Percentiles rank a stretch among this genome's conserved stretches.
phyloP scores from a whole-genome alignment of 2,797 vertebrate genomes.

The Perodicticus potto region DNA sequence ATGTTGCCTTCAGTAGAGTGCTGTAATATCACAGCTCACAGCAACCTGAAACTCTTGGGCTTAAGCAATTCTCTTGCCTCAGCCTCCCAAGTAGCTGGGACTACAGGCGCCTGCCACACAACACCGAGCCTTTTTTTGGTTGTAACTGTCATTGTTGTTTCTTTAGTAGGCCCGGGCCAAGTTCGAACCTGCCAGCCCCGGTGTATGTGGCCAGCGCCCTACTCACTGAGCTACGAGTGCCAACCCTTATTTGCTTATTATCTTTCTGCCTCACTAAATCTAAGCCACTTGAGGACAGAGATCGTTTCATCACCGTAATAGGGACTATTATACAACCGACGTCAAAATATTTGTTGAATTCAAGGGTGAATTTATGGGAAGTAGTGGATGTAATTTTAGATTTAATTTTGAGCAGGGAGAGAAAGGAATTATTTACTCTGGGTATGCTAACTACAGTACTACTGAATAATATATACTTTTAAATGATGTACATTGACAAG shows the following conservation, averaged over 20 bases:
- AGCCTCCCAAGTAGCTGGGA: no score
- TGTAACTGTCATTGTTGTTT: no score
- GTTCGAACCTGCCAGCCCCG: no score
- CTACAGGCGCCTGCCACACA: no score
- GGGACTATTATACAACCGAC: not conserved
- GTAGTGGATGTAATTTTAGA: not conserved
- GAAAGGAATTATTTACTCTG: not conserved
- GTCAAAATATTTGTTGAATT: not conserved
- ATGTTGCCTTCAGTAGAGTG: no score
- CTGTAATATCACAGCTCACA: no score
- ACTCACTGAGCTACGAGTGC: no score
- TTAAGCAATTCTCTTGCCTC: no score
- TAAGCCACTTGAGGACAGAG: not conserved
- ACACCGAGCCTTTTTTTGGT: no score
- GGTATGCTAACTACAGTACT: not conserved
- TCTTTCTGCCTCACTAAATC: not conserved
- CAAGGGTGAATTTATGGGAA: not conserved
- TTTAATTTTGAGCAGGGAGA: conserved; percentile 40
- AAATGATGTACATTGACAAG: not conserved
- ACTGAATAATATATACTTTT: not conserved
- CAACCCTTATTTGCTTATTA: not conserved
- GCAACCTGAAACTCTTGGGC: no score
- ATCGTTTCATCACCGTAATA: not conserved
- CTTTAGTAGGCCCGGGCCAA: no score
- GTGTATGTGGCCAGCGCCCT: no score